Percentiles rank a stretch among this genome's conserved stretches.
These are phyloP conservation scores for Lepidurus couesii DNA, from an alignment of 1,140 invertebrate genomes.

Conservation along the genomic window DNA sequence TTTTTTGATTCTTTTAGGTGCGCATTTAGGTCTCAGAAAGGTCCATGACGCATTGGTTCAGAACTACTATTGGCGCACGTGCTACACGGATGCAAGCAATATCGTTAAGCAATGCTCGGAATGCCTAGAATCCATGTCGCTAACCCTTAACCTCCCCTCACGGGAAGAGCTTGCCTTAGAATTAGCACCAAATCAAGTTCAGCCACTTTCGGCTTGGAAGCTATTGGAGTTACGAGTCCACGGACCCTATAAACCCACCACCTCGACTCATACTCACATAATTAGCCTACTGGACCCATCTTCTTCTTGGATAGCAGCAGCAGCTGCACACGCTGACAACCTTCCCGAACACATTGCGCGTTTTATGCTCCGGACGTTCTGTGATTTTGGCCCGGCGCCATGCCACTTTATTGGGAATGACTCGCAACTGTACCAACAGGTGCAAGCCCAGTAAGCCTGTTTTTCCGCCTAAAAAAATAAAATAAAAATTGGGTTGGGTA, in stretches of 20 bases:
- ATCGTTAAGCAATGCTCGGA: neutral
- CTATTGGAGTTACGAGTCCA: neutral
- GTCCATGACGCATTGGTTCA: neutral
- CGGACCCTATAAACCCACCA: neutral
- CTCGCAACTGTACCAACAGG: no score
- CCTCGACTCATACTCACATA: neutral
- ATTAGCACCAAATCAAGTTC: neutral
- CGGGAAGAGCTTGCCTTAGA: neutral
- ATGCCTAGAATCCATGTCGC: neutral
- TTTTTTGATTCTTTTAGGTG: neutral
- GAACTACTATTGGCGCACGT: neutral
- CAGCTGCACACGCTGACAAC: neutral
- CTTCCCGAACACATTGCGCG: neutral
- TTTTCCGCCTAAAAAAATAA: no score
- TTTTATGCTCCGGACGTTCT: neutral
- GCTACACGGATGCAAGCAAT: neutral
- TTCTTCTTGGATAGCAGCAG: neutral
- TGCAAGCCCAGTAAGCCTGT: no score
- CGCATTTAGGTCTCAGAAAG: neutral
- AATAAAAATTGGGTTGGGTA: no score
- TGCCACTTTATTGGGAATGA: no score
- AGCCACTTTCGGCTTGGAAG: neutral
- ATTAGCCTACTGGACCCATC: neutral
- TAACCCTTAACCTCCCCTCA: neutral
- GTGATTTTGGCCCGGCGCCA: slow-evolving; percentile 2